Evolutionary conservation across 2,888 invertebrate genomes (phyloP).

Genomic region (Callosobruchus maculatus): DNA sequence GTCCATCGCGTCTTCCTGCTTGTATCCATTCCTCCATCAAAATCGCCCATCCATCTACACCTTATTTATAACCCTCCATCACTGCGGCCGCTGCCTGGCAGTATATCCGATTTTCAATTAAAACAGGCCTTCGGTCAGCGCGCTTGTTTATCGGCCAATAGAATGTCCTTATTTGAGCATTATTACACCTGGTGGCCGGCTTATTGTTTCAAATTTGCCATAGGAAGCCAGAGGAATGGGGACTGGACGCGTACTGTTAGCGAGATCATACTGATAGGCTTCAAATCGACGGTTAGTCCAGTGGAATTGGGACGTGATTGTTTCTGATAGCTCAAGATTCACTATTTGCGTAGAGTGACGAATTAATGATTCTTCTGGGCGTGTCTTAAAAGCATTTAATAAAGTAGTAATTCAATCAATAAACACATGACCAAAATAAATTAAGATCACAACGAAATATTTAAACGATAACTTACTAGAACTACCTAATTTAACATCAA

Average conservation of each 20-base stretch:
- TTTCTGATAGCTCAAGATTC: no score
- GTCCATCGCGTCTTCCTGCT: background rate
- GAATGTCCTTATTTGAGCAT: constrained; percentile 19
- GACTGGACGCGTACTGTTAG: background rate
- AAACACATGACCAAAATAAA: no score
- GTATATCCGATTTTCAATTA: constrained; percentile 16
- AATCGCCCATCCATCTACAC: background rate
- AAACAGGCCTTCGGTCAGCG: constrained; percentile 1
- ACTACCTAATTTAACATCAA: no score
- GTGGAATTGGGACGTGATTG: background rate
- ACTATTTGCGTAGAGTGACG: no score
- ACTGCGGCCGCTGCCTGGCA: background rate
- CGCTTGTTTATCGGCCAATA: constrained; percentile 17
- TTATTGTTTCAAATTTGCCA: constrained; percentile 24
- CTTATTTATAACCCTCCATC: background rate
- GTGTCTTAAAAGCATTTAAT: no score
- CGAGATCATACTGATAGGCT: background rate
- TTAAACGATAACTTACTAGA: no score
- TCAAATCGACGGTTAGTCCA: background rate
- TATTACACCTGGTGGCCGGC: constrained; percentile 13
- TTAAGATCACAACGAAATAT: no score
- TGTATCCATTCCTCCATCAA: background rate
- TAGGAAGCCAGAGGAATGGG: constrained; percentile 1
- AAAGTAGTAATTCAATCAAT: no score
- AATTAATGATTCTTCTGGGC: no score